These are phyloP conservation scores for Henricia sp. DNA, from an alignment of 53 echinoderm and acorn worm species.

Conservation along the genomic window DNA sequence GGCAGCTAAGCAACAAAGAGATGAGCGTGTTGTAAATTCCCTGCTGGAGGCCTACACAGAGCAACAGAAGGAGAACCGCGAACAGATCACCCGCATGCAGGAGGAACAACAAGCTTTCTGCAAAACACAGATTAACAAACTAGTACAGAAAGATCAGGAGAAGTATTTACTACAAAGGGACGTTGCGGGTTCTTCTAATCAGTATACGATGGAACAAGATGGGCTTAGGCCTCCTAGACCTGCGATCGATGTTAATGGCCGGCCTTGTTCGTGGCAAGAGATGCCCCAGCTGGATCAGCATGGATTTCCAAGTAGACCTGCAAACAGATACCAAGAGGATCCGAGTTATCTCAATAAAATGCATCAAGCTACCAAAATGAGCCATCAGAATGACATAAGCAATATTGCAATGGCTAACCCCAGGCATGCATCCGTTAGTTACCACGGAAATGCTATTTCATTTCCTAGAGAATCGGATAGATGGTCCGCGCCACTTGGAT, in stretches of 20 bases:
- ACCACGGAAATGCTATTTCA: neutral
- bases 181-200: too few species aligned
- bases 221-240: neutral
- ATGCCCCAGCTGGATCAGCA: conserved; percentile 6
- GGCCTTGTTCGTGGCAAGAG: conserved; percentile 35
- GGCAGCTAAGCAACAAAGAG: conserved; percentile 48
- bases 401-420: neutral
- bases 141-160: conserved; percentile 66
- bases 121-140: conserved; percentile 69
- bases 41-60: conserved; percentile 75
- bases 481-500: conserved; percentile 11
- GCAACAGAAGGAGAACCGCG: conserved; percentile 71
- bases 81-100: conserved; percentile 70
- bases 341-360: neutral
- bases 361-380: neutral
- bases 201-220: too few species aligned
- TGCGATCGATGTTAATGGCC: conserved; percentile 1
- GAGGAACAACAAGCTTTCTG: conserved; percentile 72
- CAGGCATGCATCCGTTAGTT: neutral
- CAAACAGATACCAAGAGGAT: conserved; percentile 14
- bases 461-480: neutral
- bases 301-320: neutral
- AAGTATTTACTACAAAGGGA: conserved; percentile 20
- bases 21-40: conserved; percentile 75
- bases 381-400: neutral